Base-by-base conservation (phyloP, 2,888 invertebrate species). In the Prionchulus punctatus region DNA sequence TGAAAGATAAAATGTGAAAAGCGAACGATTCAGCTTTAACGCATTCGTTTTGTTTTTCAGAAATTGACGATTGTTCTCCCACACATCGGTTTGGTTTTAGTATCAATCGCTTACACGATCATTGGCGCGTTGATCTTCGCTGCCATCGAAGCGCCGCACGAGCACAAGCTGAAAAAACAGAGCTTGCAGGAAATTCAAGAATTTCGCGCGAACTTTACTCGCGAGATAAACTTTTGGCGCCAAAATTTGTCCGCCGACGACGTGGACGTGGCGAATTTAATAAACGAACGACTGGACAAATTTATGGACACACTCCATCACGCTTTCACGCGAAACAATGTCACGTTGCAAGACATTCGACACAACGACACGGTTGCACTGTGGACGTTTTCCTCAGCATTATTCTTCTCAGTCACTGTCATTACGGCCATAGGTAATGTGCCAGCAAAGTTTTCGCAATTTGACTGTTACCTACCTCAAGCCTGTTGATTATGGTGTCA, bases 371-470 rank as follows among this genome's bases (percentile, higher is more conserved):
- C 56, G 2, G 43, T 25, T 28, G 30, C 4, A 2, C 54, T 54
- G 60, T 70, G 70, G 70, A 65, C 65, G 25, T 70, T 69, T 59
- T 64, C 65, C 36, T 62, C 67, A 25, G 64, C 64, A 56, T 62
- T 70, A 12, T 70, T 70, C 63, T 70, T 70, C 59, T 67, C 69
- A 3, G 69, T 66, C 65, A 70, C 70, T 15, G 67, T 69, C 25
- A 70, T 70, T 56, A 70, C 70, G 7, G 70, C 69, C 21, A 69
- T 69, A 30, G 69, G 69, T 66, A 31, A 15, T 30, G 36, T 36
- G 7, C 7, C 36, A 12, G 36, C 26, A 47, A 47, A 21, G 12
- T 15, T 7, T 47, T 23, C 47, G n/a, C 4, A 18, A 15, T 47
- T 47, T 47, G 7, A 47, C 21, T 18, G 23, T 18, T 47, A 7